Evolutionary conservation across 1,140 invertebrate genomes (phyloP), one percentile per base, ranked within the genome.

Genomic region (Sinella curviseta): DNA sequence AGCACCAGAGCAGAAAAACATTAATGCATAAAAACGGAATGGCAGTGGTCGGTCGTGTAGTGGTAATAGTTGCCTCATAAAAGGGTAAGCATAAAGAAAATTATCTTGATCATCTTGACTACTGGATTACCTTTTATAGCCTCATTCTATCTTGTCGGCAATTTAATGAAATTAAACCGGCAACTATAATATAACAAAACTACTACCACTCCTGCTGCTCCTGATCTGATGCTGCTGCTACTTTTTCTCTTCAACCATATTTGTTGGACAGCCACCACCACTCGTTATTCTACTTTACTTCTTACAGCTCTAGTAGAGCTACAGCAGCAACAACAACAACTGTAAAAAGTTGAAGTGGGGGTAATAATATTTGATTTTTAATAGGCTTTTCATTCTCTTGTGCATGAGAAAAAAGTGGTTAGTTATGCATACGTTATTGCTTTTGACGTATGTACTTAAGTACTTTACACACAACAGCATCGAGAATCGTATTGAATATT

Each of bases 141-240:
- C 65, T 70, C 31, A 70, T 70, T 70, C 65, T 70, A 70, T 70
- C 65, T 70, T 70, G 65, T 70, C 65, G 65, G 65, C 65, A 70
- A 70, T 70, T 70, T 70, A 70, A 70, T 70, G 65, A 70, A 70
- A 70, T 70, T 70, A 70, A 70, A 70, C 65, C 65, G 65, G 65
- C 65, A 70, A 70, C 65, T 70, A 70, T 17, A 30, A 70, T 33
- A 12, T 4, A 70, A 70, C 8, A 31, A 8, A 30, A 70, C 65
- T 70, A 31, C 3, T 8, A 70, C 65, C 65, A 70, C 65, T 70
- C 65, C 65, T 70, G 65, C 57, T 65, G 57, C 39, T 48, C 39
- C 39, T 48, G 39, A 8, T 48, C 39, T 12, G 39, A 20, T n/a
- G n/a, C n/a, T n/a, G n/a, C n/a, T n/a, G 3, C 55, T 26, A 60